Conservation (phyloP, 2,797 vertebrate species). For the Anolis apletophallus region DNA sequence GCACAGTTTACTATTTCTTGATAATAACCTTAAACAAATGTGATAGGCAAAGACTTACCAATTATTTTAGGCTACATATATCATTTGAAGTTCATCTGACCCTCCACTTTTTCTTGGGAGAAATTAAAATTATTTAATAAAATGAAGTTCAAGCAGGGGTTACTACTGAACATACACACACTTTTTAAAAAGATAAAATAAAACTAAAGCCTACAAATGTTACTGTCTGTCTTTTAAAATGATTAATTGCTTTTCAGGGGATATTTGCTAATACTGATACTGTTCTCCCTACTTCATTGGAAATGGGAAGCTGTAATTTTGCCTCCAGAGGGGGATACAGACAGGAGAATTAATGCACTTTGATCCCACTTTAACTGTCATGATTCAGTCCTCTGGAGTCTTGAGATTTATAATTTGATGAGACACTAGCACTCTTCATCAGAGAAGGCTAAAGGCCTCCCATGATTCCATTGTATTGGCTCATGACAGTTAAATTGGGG, state of each 20-base stretch:
- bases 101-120: slow-evolving; percentile 49
- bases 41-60: slow-evolving; percentile 63
- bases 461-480: too few relatives aligned
- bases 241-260: neutral
- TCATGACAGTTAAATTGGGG: too few relatives aligned
- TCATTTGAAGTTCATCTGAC: slow-evolving; percentile 48
- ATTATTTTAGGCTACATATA: slow-evolving; percentile 63
- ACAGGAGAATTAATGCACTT: too few relatives aligned
- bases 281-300: too few relatives aligned
- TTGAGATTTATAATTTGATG: too few relatives aligned
- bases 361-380: too few relatives aligned
- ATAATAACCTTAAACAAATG: slow-evolving; percentile 72
- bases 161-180: neutral
- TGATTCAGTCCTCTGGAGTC: too few relatives aligned
- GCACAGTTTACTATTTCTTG: slow-evolving; percentile 52
- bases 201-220: neutral
- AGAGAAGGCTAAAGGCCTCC: too few relatives aligned
- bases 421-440: too few relatives aligned
- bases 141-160: neutral
- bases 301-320: neutral
- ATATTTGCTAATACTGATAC: neutral
- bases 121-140: slow-evolving; percentile 52
- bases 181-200: neutral
- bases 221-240: neutral
- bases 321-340: neutral